Base-by-base conservation (phyloP, 1,140 invertebrate genomes). In the Diabrotica virgifera region DNA sequence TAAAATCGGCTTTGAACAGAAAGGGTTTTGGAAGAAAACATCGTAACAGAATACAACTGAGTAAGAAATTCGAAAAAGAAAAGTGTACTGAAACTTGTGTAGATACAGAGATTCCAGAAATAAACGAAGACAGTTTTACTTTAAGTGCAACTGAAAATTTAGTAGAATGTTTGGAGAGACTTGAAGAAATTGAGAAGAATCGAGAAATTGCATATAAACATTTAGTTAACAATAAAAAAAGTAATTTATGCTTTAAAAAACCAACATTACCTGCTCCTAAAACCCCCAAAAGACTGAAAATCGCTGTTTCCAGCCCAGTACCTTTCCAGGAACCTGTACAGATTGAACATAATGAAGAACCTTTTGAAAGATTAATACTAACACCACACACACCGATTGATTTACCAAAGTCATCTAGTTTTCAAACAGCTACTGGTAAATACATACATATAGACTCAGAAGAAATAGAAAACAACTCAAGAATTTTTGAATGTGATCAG, bases 361-460 rank as follows among this genome's bases (percentile, higher is more conserved):
- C 24, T 24, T 24, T 1, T 4, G 24, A 24, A 24, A 24, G 24
- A 24, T 24, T 24, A 24, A 24, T 24, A 24, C 24, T 24, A 24
- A 24, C 24, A 24, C 24, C 4, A 24, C 24, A 24, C 1, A 24
- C 24, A 24, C 24, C 24, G 4, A 24, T 24, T 24, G 24, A 24
- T 24, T 24, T 24, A 24, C 24, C 24, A 24, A 24, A 24, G 24
- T 24, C 24, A 24, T 56, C 36, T n/a, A 12, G 36, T 54, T 75
- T 73, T 68, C 14, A 59, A 63, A 72, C 70, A 12, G 67, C 72
- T 13, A 67, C 65, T 35, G 73, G 72, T 6, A 82, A 81, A 74
- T 66, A 59, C 62, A 73, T 84, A 8, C 59, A 52, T 53, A 63
- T 82, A 11, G 77, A 76, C 10, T 70, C 78, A 55, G 69, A 72